A percentile compares a stretch with the other conserved stretches of the same genome.
Conservation (phyloP, 2,888 invertebrate genomes). For the Orchesellides sinensis region DNA sequence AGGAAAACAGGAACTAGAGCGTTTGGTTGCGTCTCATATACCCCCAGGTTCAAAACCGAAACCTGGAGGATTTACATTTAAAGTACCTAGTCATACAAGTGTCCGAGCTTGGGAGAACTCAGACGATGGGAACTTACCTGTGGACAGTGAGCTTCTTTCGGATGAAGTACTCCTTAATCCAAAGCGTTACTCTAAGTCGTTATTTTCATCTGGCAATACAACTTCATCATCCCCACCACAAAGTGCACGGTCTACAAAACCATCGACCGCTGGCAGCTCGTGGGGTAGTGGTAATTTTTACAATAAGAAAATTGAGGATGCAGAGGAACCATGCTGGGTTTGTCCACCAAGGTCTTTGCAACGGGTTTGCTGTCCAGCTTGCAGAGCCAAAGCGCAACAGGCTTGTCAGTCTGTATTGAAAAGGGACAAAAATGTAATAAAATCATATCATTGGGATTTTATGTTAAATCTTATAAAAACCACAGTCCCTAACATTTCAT, state of each 20-base stretch:
- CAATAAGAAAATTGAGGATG: neutral
- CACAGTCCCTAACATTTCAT: too few species aligned
- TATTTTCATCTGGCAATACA: too few species aligned
- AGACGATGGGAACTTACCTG: neutral
- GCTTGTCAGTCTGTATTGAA: slow-evolving; percentile 43
- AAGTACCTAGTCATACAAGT: slow-evolving; percentile 52
- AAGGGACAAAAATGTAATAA: slow-evolving; percentile 54
- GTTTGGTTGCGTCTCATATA: slow-evolving; percentile 42
- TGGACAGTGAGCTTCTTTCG: neutral
- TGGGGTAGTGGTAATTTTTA: neutral
- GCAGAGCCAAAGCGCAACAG: slow-evolving; percentile 61
- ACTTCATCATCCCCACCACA: neutral
- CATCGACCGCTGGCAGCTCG: neutral
- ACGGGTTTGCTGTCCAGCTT: slow-evolving; percentile 64
- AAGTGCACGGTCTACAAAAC: neutral
- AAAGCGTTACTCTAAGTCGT: neutral
- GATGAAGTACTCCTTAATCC: neutral
- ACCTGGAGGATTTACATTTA: slow-evolving; percentile 29
- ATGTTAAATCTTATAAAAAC: too few species aligned
- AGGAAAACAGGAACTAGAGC: slow-evolving; percentile 49
- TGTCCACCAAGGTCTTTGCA: slow-evolving; percentile 36
- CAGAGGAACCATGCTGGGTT: slow-evolving; percentile 7
- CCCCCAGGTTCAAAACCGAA: slow-evolving; percentile 10
- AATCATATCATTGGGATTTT: too few species aligned
- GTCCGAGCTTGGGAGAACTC: neutral